These are phyloP conservation scores for Podarcis raffonei DNA, from an alignment of 2,113 vertebrate species.

Conservation along the genomic window DNA sequence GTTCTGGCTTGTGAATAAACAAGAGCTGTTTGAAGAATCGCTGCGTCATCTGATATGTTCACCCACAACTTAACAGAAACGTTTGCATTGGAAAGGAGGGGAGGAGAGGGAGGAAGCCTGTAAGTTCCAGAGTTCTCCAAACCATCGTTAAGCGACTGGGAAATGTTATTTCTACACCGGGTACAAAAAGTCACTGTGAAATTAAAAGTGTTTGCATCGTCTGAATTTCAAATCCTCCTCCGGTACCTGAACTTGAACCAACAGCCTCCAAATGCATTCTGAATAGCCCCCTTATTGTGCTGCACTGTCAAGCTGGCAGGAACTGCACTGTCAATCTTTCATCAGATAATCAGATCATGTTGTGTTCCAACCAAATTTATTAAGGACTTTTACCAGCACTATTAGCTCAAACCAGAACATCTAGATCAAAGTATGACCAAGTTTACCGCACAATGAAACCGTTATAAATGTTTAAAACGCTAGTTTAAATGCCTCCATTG, in stretches of 20 bases:
- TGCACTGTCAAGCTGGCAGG: slow-evolving; percentile 34
- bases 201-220: slow-evolving; percentile 14
- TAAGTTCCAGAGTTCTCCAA: not conserved
- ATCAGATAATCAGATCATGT: slow-evolving; percentile 53
- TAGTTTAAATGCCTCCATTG: slow-evolving; percentile 58
- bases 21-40: too few species aligned
- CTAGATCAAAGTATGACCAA: slow-evolving; percentile 61
- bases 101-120: too few species aligned
- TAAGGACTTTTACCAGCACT: slow-evolving; percentile 63
- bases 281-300: slow-evolving; percentile 66
- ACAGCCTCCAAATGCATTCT: slow-evolving; percentile 42
- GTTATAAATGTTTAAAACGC: slow-evolving; percentile 71
- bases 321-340: slow-evolving; percentile 59
- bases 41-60: too few species aligned
- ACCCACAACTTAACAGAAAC: too few species aligned
- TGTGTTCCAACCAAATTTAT: slow-evolving; percentile 66
- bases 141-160: not conserved
- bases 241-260: slow-evolving; percentile 67
- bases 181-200: not conserved
- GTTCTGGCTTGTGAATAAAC: too few species aligned
- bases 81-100: not conserved
- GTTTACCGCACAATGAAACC: slow-evolving; percentile 65
- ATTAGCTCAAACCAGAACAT: slow-evolving; percentile 64
- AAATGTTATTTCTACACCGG: not conserved
- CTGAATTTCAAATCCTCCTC: slow-evolving; percentile 35